Evolutionary conservation across 2,888 invertebrate species (phyloP), one percentile per base, ranked within the genome.

Genomic region (Eudiplozoon nipponicum): DNA sequence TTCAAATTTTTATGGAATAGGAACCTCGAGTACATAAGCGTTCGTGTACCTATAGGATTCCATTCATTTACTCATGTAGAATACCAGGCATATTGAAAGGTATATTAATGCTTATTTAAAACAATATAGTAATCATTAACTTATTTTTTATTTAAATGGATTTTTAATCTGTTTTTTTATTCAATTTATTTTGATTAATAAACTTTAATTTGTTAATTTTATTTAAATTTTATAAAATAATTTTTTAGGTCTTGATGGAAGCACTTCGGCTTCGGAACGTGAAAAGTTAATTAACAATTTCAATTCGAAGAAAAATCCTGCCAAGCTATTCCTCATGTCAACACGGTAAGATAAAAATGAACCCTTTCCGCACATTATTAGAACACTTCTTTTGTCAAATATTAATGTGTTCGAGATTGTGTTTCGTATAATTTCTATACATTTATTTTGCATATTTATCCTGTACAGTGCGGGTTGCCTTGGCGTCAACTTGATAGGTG

Each of bases 201-300:
- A 11, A 9, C 11, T 23, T 11, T 5, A 23, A 23, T 9, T 23
- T 9, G 5, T 23, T 11, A 23, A 23, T 23, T 11, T 9, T 11
- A 23, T 23, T 11, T 23, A 23, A 23, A 9, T 9, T 23, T 23
- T 11, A 23, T 23, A 5, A 5, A 23, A 23, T 23, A 23, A 22
- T 28, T 36, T 22, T 46, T 15, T 39, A 57, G 57, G 59, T 36
- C 64, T 94, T 48, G 90, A 94, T 60, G 94, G 94, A 19, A 77
- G 78, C 26, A 94, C 90, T 0, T 71, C 74, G 48, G 78, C 80
- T 1, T 64, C 74, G 45, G 94, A 94, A 54, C 65, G 94, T 44
- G 90, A 94, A 57, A 77, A 77, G 54, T 64, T 90, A 19, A 86
- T 94, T 45, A 80, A 81, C 56, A 76, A 78, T 54, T 94, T 90